Evolutionary conservation across 2,797 vertebrate genomes (phyloP).

Genomic region (Limosa lapponica): DNA sequence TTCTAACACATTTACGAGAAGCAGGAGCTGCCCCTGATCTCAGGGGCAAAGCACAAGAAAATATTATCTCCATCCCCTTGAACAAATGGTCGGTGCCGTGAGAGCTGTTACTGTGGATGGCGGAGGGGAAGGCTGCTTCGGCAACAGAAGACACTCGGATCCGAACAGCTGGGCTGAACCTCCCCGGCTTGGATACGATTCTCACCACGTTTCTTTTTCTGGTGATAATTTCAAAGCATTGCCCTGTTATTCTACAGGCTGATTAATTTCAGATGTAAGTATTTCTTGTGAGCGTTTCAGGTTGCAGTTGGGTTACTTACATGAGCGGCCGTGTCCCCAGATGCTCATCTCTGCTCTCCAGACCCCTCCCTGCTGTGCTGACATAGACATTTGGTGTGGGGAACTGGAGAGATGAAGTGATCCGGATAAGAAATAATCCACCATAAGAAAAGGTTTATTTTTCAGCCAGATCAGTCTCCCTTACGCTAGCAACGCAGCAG

Average conservation of each 20-base stretch:
- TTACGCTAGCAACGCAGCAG: neutral
- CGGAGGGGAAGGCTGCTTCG: neutral
- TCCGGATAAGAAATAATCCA: neutral
- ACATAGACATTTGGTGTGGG: neutral
- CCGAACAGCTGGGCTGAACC: neutral
- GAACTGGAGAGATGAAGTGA: neutral
- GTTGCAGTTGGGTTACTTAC: neutral
- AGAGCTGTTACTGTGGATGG: neutral
- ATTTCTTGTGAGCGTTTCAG: neutral
- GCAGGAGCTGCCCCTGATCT: neutral
- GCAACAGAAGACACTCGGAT: neutral
- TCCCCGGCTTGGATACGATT: neutral
- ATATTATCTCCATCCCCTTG: neutral
- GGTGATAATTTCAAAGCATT: neutral
- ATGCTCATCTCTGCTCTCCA: neutral
- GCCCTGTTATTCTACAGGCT: neutral
- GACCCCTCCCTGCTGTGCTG: neutral
- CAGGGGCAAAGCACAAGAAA: neutral
- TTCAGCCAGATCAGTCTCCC: neutral
- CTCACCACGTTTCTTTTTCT: neutral
- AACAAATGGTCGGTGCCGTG: fast-evolving
- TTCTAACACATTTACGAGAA: neutral
- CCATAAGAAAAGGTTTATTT: neutral
- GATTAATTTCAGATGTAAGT: neutral
- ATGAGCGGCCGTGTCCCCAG: fast-evolving